A percentile compares a stretch with the other conserved stretches of the same genome.
phyloP scores from a whole-genome alignment of 2,797 vertebrate genomes.

The Mormyrus proboscirostris region DNA sequence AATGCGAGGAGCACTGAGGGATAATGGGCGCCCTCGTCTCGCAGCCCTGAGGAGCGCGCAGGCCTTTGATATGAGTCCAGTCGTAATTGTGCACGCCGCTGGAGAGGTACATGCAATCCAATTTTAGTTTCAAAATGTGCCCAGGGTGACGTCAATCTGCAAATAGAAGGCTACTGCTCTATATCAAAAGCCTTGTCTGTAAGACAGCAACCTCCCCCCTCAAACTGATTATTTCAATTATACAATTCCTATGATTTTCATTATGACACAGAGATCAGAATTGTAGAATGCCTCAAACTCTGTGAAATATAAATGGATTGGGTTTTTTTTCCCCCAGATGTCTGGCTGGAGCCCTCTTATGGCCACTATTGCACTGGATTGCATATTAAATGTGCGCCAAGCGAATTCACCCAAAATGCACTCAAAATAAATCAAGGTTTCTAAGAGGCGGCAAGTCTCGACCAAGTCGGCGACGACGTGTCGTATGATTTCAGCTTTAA shows the following conservation, averaged over 20 bases:
- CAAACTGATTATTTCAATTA: constrained; percentile 22
- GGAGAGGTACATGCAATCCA: constrained; percentile 35
- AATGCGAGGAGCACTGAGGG: constrained; percentile 37
- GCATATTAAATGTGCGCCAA: neutral
- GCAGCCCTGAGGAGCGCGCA: constrained; percentile 27
- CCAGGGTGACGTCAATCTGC: constrained; percentile 42
- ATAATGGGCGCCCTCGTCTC: constrained; percentile 42
- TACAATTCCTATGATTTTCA: constrained; percentile 23
- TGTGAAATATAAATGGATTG: neutral
- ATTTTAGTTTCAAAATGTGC: constrained; percentile 44
- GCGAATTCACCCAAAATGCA: neutral
- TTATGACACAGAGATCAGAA: constrained; percentile 6
- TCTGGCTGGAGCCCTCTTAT: neutral
- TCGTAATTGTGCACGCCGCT: constrained; percentile 42
- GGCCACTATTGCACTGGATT: neutral
- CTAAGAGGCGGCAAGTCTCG: neutral
- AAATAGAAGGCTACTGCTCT: constrained; percentile 15
- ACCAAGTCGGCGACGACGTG: neutral
- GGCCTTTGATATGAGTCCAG: constrained; percentile 41
- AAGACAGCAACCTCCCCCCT: neutral
- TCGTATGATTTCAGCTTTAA: neutral
- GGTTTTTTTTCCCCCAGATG: neutral
- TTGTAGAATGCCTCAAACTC: neutral
- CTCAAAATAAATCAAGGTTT: neutral
- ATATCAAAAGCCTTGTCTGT: constrained; percentile 16